A percentile compares a stretch with the other conserved stretches of the same genome.
Conservation (phyloP, 30 jellyfish, hydroid and myxozoan species). For the Kudoa iwatai region DNA sequence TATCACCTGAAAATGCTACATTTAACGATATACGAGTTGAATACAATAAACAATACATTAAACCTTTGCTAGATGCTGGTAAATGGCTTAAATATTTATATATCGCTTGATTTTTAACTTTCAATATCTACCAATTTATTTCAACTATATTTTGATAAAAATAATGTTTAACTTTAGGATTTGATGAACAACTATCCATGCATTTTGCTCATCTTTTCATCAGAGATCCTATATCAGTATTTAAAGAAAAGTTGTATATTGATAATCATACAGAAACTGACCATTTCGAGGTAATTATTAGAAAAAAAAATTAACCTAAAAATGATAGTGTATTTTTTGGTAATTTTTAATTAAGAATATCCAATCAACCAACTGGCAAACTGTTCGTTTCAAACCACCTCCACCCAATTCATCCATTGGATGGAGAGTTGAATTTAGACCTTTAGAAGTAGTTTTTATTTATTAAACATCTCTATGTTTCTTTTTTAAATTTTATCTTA, state of each 20-base stretch:
- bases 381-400: conserved; percentile 83
- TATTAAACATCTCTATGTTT: not conserved
- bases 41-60: conserved; percentile 25
- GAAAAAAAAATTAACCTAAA: not conserved
- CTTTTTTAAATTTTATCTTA: not conserved
- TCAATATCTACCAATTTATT: no score
- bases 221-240: conserved; percentile 64
- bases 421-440: conserved; percentile 81
- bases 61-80: conserved; percentile 51
- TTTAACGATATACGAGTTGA: conserved; percentile 23
- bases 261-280: conserved; percentile 57
- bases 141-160: no score
- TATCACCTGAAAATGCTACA: conserved; percentile 11
- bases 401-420: conserved; percentile 68
- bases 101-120: no score
- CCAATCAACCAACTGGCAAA: conserved; percentile 84
- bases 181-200: conserved; percentile 33
- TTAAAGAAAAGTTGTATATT: conserved; percentile 30
- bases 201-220: conserved; percentile 64
- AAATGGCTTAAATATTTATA: no score
- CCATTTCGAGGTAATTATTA: conserved; percentile 40
- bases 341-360: conserved; percentile 8
- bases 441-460: conserved; percentile 28
- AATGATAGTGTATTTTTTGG: not conserved
- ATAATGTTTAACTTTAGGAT: conserved; percentile 21